phyloP scores from a whole-genome alignment of 2,888 invertebrate genomes.

The Eurytoma adleriae region DNA sequence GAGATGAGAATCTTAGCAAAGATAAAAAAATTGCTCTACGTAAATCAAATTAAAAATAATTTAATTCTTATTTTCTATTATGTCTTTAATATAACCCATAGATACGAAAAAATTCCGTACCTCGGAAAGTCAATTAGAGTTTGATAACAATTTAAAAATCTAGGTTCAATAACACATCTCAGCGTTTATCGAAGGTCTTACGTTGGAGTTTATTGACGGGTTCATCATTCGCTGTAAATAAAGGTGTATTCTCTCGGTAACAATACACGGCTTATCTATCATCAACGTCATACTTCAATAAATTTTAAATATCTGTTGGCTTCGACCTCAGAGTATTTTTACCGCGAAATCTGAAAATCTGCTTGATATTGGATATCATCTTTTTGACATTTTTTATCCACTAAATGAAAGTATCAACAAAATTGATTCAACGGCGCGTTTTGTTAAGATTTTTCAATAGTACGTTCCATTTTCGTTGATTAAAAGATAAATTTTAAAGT shows the following conservation, averaged over 20 bases:
- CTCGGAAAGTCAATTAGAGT: not conserved
- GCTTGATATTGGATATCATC: not conserved
- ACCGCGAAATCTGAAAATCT: not conserved
- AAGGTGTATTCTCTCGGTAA: slow-evolving; percentile 26
- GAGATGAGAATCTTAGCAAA: too few relatives aligned
- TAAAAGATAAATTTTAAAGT: slow-evolving; percentile 12
- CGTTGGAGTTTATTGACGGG: slow-evolving; percentile 42
- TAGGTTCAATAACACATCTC: slow-evolving; percentile 49
- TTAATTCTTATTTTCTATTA: too few relatives aligned
- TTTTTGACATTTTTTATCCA: not conserved
- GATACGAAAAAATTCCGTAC: slow-evolving; percentile 1
- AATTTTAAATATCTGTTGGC: not conserved
- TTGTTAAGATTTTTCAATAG: too few relatives aligned
- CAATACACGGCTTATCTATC: slow-evolving; percentile 20
- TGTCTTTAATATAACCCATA: too few relatives aligned
- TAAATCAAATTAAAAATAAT: too few relatives aligned
- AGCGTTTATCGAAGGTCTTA: slow-evolving; percentile 23
- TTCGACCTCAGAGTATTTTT: not conserved
- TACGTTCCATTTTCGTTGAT: not conserved
- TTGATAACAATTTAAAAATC: slow-evolving; percentile 38
- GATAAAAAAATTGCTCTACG: too few relatives aligned
- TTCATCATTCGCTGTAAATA: slow-evolving; percentile 32
- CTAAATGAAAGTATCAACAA: too few relatives aligned
- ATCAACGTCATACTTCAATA: not conserved
- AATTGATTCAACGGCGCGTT: too few relatives aligned